Conservation (phyloP, 2,797 vertebrate species). For the Lycodopsis pacificus region DNA sequence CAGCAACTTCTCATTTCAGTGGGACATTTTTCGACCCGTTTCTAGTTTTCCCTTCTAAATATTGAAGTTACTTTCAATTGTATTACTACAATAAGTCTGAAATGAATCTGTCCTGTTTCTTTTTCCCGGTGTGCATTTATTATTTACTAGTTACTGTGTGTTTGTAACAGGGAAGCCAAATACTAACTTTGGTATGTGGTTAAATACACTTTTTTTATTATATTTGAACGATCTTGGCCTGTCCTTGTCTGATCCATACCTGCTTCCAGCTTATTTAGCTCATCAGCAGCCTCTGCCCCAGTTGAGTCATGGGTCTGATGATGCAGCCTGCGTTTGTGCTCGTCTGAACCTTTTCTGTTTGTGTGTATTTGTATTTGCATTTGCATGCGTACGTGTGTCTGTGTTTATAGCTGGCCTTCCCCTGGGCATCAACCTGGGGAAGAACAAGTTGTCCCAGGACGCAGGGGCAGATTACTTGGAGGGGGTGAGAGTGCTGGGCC, state of each 20-base stretch:
- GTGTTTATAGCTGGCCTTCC: conserved; percentile 89
- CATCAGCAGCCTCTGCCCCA: conserved; percentile 39
- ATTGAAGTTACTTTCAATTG: background rate
- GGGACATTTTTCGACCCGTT: background rate
- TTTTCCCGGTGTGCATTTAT: background rate
- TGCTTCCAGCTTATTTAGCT: conserved; percentile 44
- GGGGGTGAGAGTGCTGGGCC: conserved; percentile 89
- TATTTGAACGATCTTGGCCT: conserved; percentile 43
- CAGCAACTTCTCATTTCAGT: background rate
- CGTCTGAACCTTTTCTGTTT: conserved; percentile 33
- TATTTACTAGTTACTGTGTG: background rate
- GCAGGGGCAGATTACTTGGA: conserved; percentile 89
- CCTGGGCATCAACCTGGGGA: conserved; percentile 95
- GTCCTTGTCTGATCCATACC: conserved; percentile 49
- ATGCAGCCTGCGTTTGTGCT: conserved; percentile 51
- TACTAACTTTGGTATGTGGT: background rate
- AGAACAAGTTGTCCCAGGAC: conserved; percentile 92
- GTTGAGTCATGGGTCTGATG: conserved; percentile 63
- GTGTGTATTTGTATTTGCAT: conserved; percentile 8
- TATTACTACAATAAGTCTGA: background rate
- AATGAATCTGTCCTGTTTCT: background rate
- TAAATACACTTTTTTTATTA: background rate
- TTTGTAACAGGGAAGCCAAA: background rate
- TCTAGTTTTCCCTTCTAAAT: background rate
- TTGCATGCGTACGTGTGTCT: conserved; percentile 1